Evolutionary conservation across 2,797 vertebrate species (phyloP).

Genomic region (Phaenicophaeus curvirostris): DNA sequence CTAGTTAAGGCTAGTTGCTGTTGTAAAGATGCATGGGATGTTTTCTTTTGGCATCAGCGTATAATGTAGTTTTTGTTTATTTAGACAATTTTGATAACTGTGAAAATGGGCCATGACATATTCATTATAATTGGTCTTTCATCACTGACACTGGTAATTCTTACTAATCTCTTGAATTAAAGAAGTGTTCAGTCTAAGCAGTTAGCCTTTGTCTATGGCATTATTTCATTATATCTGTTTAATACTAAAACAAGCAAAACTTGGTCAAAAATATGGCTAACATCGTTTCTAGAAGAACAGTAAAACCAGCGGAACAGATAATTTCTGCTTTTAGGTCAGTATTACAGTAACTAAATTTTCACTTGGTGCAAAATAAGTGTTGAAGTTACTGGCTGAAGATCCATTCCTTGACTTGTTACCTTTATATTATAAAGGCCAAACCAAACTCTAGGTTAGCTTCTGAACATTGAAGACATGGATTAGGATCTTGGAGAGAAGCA

Average conservation of each 20-base stretch:
- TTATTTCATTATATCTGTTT: background rate
- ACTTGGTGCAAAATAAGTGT: background rate
- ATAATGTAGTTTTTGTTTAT: background rate
- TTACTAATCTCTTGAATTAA: background rate
- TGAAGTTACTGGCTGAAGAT: background rate
- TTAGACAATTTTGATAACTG: background rate
- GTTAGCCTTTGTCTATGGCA: background rate
- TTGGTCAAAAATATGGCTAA: background rate
- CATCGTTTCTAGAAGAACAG: background rate
- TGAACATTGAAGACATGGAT: background rate
- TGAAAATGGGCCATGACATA: background rate
- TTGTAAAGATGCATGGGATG: fast-evolving
- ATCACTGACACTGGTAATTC: background rate
- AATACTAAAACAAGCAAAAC: background rate
- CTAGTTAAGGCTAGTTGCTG: background rate
- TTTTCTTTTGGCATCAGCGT: background rate
- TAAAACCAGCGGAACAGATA: background rate
- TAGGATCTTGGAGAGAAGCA: background rate
- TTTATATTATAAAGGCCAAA: background rate
- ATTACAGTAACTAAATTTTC: background rate
- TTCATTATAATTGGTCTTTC: background rate
- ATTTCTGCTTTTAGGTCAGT: background rate
- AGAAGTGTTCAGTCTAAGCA: background rate
- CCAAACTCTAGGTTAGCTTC: background rate
- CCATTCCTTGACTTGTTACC: background rate